Base-by-base conservation (phyloP, 2,113 vertebrate species). In the Ornithorhynchus anatinus region DNA sequence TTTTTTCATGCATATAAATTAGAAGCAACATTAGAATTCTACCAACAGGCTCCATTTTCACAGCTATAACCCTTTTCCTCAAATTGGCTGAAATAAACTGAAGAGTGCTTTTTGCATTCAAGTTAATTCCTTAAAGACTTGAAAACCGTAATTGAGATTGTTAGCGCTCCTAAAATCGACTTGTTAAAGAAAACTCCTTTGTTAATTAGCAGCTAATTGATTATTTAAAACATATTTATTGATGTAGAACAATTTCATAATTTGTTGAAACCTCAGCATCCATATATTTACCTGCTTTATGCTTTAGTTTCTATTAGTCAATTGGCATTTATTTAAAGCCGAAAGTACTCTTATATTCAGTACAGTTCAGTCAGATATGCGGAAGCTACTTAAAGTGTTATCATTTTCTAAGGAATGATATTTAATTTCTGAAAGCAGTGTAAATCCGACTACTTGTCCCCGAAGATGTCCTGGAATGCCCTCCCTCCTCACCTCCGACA, bases 141-240 rank as follows among this genome's bases (percentile, higher is more conserved):
- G 19, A 17, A 58, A 29, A 51, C 7, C 20, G 54, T 59, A 52
- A 54, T 52, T 57, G 32, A 50, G 9, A 7, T 39, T 66, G 33
- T 66, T 71, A 45, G 16, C 11, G 51, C 39, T 60, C 43, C 33
- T 66, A 16, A 61, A 48, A 57, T 25, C 60, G 43, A 60, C 15
- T 38, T 44, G n/a, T 3, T 32, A 54, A 8, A 39, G 23, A 48
- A 17, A 50, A 10, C 19, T 10, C 11, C 5, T 54, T 59, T 27
- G 19, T 37, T 59, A 66, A 70, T 65, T 61, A 19, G 12, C 59
- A 65, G 23, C 15, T 51, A 75, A 70, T 47, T 74, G 51, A 42
- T 75, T 39, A 57, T 45, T 61, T 57, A 23, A 58, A 57, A 33
- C 40, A 19, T 27, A 37, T 33, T 9, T 17, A 43, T 48, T 23